phyloP scores from a whole-genome alignment of 2,888 invertebrate species.

The Platypus cylindrus region DNA sequence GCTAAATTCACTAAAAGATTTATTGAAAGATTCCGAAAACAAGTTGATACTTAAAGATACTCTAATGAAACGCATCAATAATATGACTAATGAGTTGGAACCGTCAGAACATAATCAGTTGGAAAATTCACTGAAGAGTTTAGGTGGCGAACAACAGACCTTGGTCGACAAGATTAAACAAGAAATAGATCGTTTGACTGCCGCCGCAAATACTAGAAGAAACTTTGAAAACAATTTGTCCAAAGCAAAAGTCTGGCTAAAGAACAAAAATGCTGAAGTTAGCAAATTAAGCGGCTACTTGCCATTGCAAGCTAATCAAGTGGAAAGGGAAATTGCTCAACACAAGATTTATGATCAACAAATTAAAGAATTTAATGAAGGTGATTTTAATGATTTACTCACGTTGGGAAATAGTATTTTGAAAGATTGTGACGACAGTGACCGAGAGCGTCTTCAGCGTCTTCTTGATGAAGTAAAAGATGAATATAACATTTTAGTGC shows the following conservation, averaged over 20 bases:
- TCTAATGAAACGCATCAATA: constrained; percentile 68
- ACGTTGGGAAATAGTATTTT: constrained; percentile 65
- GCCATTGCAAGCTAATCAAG: constrained; percentile 65
- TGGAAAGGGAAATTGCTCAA: constrained; percentile 69
- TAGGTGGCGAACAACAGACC: constrained; percentile 64
- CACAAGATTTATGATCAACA: constrained; percentile 65
- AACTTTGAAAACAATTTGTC: constrained; percentile 69
- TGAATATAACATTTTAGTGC: constrained; percentile 59
- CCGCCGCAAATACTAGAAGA: constrained; percentile 58
- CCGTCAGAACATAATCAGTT: constrained; percentile 70
- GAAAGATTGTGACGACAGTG: constrained; percentile 68
- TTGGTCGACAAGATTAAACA: constrained; percentile 56
- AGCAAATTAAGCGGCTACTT: constrained; percentile 63
- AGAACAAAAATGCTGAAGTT: constrained; percentile 60
- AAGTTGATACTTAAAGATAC: constrained; percentile 73
- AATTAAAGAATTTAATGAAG: constrained; percentile 64
- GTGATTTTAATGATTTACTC: constrained; percentile 58
- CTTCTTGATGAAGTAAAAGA: constrained; percentile 55
- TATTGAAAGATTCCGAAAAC: constrained; percentile 73
- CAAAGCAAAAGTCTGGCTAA: constrained; percentile 69
- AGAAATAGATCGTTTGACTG: constrained; percentile 58
- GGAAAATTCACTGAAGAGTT: constrained; percentile 56
- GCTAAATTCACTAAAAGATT: constrained; percentile 55
- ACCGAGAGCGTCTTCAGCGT: constrained; percentile 50
- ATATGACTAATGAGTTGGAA: constrained; percentile 76